Evolutionary conservation across 1,140 invertebrate species (phyloP), one percentile per base, ranked within the genome.

Genomic region (Hycleus cichorii): DNA sequence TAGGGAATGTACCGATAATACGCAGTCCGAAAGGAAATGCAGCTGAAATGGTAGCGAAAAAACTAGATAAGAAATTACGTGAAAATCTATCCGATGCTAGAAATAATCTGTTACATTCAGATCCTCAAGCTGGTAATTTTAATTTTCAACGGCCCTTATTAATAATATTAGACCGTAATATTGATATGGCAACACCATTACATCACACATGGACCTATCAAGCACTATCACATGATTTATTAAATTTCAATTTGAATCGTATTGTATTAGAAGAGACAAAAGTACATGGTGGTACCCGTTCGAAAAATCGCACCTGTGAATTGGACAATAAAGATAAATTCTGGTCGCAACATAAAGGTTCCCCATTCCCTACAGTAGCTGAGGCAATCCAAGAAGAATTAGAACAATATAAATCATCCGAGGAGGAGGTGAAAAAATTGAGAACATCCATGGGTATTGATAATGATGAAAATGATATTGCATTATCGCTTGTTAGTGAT

Each of bases 171-270:
- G 97, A 99, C 75, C 80, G 97, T 57, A 95, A 92, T 77, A 82
- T 98, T 56, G 97, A 99, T 76, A 88, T 99, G 81, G 93, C 95
- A 1, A 98, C 96, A 11, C 94, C 94, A 39, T 76, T 99, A 57
- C 95, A 98, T 83, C 97, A 99, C 75, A 97, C 97, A 3, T 99
- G 97, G 97, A 99, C 95, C 1, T 99, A 99, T 75, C 95, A 98
- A 77, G 96, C 97, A 8, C 73, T 99, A 50, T 87, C 91, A 32
- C 95, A 98, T 75, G 96, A 98, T 81, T 88, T 98, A 1, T 73
- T 98, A 10, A 90, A 97, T 69, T 79, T 97, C 51, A 84, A 90
- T 18, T 76, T 98, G 46, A 99, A 99, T 75, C 76, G 91, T 59
- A 82, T 95, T 1, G 82, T 88, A 27, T 83, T 95, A 18, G 88